phyloP scores from a whole-genome alignment of 2,888 invertebrate species.

The Spicauda simplicius region DNA sequence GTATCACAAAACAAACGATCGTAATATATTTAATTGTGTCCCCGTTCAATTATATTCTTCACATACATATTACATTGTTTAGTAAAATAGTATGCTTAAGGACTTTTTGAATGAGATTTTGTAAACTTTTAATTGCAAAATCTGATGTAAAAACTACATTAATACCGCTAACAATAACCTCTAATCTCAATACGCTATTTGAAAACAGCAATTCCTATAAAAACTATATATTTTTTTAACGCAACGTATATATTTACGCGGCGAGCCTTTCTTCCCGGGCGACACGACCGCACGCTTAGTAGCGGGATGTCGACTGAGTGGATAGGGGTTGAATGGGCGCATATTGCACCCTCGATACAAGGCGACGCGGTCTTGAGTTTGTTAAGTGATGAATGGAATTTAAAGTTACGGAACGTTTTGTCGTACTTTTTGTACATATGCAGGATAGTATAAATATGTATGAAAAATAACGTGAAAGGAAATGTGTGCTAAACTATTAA shows the following conservation, averaged over 20 bases:
- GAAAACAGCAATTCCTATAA: background rate
- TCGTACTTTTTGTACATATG: too few species aligned
- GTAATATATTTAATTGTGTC: background rate
- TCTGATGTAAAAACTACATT: too few species aligned
- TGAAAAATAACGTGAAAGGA: too few species aligned
- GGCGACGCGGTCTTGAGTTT: background rate
- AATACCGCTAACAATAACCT: too few species aligned
- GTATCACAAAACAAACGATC: background rate
- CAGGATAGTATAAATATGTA: too few species aligned
- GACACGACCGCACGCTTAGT: slow-evolving; percentile 14
- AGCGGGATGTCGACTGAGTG: slow-evolving; percentile 22
- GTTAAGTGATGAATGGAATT: too few species aligned
- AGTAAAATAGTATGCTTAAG: too few species aligned
- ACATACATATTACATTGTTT: too few species aligned
- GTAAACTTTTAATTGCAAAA: too few species aligned
- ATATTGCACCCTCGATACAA: slow-evolving; percentile 7
- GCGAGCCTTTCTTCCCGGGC: background rate
- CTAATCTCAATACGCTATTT: background rate
- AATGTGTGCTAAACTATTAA: background rate
- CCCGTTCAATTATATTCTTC: too few species aligned
- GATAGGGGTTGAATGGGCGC: slow-evolving; percentile 23
- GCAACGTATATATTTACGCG: slow-evolving; percentile 9
- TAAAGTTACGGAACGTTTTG: too few species aligned
- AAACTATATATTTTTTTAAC: background rate
- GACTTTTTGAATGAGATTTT: too few species aligned